Evolutionary conservation across 2,888 invertebrate genomes (phyloP).

Genomic region (Polylopha cassiicola): DNA sequence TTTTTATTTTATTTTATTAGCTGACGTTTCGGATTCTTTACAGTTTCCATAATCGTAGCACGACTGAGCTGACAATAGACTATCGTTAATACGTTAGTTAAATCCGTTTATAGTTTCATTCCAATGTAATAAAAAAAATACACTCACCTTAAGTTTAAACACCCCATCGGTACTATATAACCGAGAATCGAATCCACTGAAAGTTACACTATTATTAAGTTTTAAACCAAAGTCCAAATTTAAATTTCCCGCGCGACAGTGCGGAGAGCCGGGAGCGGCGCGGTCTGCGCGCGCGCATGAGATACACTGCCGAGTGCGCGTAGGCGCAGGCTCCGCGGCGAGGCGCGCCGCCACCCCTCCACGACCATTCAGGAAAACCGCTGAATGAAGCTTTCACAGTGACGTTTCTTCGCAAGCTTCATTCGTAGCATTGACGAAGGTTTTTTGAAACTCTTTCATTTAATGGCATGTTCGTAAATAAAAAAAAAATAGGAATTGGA

Average conservation of each 20-base stretch:
- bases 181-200: slow-evolving; percentile 29
- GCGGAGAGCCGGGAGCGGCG: slow-evolving; percentile 42
- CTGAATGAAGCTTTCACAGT: slow-evolving; percentile 44
- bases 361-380: slow-evolving; percentile 62
- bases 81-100: background rate
- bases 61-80: too few relatives aligned
- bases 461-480: too few relatives aligned
- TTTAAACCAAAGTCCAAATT: slow-evolving; percentile 36
- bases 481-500: too few relatives aligned
- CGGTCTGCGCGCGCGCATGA: slow-evolving; percentile 43
- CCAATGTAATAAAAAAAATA: too few relatives aligned
- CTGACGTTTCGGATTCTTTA: too few relatives aligned
- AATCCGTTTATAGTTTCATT: too few relatives aligned
- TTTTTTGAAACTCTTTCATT: too few relatives aligned
- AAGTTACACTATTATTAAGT: slow-evolving; percentile 18
- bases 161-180: slow-evolving; percentile 67
- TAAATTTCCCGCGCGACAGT: slow-evolving; percentile 53
- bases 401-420: too few relatives aligned
- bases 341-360: slow-evolving; percentile 52
- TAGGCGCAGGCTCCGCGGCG: slow-evolving; percentile 47
- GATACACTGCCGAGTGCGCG: slow-evolving; percentile 31
- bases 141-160: slow-evolving; percentile 58
- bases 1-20: too few relatives aligned
- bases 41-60: too few relatives aligned
- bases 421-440: too few relatives aligned